A percentile compares a stretch with the other conserved stretches of the same genome.
Conservation (phyloP, 2,888 invertebrate genomes). For the Lumbricus terrestris region DNA sequence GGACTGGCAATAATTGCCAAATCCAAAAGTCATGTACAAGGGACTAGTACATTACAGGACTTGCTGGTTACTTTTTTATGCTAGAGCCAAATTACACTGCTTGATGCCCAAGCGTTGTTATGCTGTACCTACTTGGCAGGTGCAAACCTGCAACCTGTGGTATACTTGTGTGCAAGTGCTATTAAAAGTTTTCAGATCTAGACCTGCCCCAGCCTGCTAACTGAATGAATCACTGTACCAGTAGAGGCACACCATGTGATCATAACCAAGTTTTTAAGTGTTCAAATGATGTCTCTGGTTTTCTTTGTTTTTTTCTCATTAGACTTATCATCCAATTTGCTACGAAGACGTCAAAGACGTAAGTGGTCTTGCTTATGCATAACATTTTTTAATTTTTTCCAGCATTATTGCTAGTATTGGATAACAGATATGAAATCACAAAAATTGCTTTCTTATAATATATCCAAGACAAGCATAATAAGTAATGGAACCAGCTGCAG, state of each 20-base stretch:
- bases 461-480: too few species aligned
- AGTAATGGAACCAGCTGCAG: too few species aligned
- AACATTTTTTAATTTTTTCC: neutral
- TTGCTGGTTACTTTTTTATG: too few species aligned
- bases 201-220: neutral
- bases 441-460: neutral
- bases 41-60: too few species aligned
- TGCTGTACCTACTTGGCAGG: too few species aligned
- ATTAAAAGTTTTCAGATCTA: neutral
- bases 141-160: too few species aligned
- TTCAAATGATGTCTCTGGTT: neutral
- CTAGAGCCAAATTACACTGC: too few species aligned
- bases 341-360: conserved; percentile 36
- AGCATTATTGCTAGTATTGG: neutral
- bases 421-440: neutral
- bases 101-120: too few species aligned
- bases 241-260: too few species aligned
- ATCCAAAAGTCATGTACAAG: too few species aligned
- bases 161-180: neutral
- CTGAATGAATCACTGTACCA: too few species aligned
- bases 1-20: too few species aligned
- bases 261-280: neutral
- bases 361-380: neutral
- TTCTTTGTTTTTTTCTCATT: neutral
- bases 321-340: conserved; percentile 40